Percentiles rank a stretch among this genome's conserved stretches.
Evolutionary conservation across 2,113 vertebrate species (phyloP).

Genomic region (Thamnophis sirtalis): DNA sequence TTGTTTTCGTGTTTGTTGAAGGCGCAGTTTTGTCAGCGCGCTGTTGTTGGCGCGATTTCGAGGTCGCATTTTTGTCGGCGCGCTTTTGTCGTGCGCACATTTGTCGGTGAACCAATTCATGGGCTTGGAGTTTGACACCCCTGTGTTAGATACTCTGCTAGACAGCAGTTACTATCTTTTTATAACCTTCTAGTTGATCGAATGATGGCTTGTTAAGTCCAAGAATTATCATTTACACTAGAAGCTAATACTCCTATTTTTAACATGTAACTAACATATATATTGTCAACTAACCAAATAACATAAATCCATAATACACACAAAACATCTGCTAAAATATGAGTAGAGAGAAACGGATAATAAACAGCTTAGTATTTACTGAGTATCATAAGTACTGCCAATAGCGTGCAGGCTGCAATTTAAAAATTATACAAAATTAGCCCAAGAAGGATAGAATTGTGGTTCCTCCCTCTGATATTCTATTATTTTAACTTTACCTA

Average conservation of each 20-base stretch:
- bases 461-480: not conserved
- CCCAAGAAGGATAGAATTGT: not conserved
- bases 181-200: not conserved
- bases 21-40: too few relatives aligned
- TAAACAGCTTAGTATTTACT: not conserved
- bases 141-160: not conserved
- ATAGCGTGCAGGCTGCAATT: not conserved
- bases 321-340: not conserved
- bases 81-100: too few relatives aligned
- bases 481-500: not conserved
- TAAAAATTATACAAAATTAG: not conserved
- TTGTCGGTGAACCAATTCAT: too few relatives aligned
- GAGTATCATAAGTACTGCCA: not conserved
- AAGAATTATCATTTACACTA: not conserved
- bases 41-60: too few relatives aligned
- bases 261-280: not conserved
- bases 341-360: not conserved
- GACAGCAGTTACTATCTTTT: not conserved
- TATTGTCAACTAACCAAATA: not conserved
- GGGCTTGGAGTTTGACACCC: too few relatives aligned
- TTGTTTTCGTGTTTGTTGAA: too few relatives aligned
- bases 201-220: not conserved
- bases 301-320: not conserved
- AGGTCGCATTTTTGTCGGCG: too few relatives aligned
- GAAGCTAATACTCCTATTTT: not conserved